Conservation (phyloP, 2,888 invertebrate genomes). For the Drosophila kanekoi region DNA sequence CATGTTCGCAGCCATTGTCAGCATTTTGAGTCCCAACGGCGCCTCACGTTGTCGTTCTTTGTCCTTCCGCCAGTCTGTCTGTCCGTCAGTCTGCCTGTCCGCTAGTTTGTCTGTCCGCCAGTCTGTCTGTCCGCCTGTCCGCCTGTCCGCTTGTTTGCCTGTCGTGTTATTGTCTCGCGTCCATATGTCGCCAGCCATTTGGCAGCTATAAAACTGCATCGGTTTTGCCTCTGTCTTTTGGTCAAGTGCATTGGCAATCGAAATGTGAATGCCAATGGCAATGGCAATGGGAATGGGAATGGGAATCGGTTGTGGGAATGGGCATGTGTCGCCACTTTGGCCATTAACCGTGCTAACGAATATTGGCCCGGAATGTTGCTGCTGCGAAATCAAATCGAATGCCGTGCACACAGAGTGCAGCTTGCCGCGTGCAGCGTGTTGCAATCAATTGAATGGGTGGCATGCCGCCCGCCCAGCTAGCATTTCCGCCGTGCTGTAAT, state of each 20-base stretch:
- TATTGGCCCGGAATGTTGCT: slow-evolving; percentile 51
- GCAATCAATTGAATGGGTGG: slow-evolving; percentile 24
- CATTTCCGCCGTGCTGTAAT: slow-evolving; percentile 41
- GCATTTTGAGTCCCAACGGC: slow-evolving; percentile 26
- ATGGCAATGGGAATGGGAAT: slow-evolving; percentile 16
- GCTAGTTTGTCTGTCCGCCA: neutral
- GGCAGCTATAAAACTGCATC: slow-evolving; percentile 58
- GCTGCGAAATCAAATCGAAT: slow-evolving; percentile 26
- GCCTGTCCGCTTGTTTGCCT: slow-evolving; percentile 5
- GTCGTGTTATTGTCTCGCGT: slow-evolving; percentile 53
- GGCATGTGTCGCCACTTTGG: slow-evolving; percentile 52
- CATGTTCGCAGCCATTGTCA: neutral
- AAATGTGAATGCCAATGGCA: slow-evolving; percentile 36
- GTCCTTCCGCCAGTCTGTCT: no score
- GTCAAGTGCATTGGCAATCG: slow-evolving; percentile 59
- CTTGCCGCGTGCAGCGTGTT: neutral
- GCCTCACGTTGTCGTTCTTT: slow-evolving; percentile 8
- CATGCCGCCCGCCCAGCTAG: slow-evolving; percentile 2
- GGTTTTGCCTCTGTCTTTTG: slow-evolving; percentile 50
- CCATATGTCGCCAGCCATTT: slow-evolving; percentile 75
- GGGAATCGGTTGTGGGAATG: slow-evolving; percentile 7
- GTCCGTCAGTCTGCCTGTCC: neutral
- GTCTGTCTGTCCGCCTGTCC: slow-evolving; percentile 1
- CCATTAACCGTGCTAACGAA: slow-evolving; percentile 60
- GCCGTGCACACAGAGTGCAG: neutral